Conservation (phyloP, 2,113 vertebrate species). For the Pangasianodon gigas region DNA sequence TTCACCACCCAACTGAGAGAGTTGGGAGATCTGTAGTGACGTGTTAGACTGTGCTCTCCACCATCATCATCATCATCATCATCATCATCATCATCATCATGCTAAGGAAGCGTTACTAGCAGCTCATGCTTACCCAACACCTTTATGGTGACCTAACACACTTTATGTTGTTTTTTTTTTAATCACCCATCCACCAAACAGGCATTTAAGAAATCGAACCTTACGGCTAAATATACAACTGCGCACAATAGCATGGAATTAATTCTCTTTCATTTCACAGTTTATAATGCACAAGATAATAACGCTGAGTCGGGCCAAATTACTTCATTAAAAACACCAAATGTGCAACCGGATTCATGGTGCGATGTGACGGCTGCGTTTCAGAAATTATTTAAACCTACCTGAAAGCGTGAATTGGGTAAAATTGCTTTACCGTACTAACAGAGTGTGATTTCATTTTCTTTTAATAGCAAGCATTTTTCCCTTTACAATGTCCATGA, state of each 20-base stretch:
- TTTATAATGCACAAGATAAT: neutral
- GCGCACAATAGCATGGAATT: neutral
- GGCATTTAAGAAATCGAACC: neutral
- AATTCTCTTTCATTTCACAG: neutral
- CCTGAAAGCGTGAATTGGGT: neutral
- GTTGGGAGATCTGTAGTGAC: neutral
- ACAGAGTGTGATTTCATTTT: neutral
- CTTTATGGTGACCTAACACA: no score
- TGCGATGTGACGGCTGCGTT: neutral
- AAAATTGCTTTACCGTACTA: neutral
- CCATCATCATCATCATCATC: neutral
- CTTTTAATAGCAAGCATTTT: neutral
- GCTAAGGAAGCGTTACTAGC: no score
- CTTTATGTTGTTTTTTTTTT: neutral
- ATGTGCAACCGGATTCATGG: neutral
- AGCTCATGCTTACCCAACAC: no score
- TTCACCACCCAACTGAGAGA: neutral
- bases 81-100: neutral
- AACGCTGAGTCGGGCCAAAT: neutral
- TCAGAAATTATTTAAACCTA: neutral
- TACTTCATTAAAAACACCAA: neutral
- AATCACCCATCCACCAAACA: neutral
- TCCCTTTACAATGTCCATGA: constrained; percentile 10
- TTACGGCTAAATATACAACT: neutral
- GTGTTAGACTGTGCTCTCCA: neutral